Conservation (phyloP, 2,113 vertebrate genomes). For the Ammodytes marinus region DNA sequence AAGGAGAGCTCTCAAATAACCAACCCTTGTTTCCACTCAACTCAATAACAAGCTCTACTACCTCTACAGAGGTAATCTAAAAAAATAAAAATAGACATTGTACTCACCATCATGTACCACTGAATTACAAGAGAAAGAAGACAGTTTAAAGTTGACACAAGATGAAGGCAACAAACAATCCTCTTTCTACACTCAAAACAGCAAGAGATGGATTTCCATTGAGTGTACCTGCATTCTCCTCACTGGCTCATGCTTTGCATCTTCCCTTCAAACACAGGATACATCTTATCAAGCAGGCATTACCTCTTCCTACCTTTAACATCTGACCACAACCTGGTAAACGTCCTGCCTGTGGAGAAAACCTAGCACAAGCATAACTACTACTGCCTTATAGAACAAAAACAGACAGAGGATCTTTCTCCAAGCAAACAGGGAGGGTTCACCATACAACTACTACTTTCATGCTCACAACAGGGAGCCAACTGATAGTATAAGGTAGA, state of each 20-base stretch:
- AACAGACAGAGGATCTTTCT: too few species aligned
- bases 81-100: not conserved
- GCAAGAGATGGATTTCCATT: not conserved
- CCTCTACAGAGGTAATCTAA: not conserved
- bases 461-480: too few species aligned
- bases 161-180: not conserved
- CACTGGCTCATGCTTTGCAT: conserved; percentile 54
- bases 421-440: too few species aligned
- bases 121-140: not conserved
- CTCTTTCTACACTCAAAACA: not conserved
- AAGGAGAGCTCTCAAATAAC: not conserved
- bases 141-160: not conserved
- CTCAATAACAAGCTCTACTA: not conserved
- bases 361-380: too few species aligned
- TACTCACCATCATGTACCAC: conserved; percentile 42
- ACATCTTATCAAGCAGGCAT: not conserved
- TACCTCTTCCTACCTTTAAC: too few species aligned
- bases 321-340: too few species aligned
- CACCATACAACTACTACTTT: too few species aligned
- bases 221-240: conserved; percentile 55
- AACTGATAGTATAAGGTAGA: too few species aligned
- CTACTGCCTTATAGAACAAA: too few species aligned
- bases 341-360: too few species aligned
- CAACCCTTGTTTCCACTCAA: not conserved
- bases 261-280: conserved; percentile 60